phyloP scores from a whole-genome alignment of 2,113 vertebrate genomes.

The Electrona antarctica region DNA sequence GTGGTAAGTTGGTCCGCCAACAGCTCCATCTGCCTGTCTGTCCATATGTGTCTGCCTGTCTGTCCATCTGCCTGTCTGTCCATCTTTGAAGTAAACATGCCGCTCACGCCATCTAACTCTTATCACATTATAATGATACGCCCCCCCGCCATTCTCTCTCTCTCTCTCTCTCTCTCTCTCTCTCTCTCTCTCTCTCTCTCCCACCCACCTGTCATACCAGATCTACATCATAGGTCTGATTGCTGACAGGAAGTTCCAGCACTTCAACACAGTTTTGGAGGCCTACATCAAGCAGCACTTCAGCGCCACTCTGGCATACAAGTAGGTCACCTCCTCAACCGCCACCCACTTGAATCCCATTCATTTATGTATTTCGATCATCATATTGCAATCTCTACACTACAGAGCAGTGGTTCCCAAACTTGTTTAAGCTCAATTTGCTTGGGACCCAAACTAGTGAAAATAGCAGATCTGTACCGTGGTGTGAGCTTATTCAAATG shows the following conservation, averaged over 20 bases:
- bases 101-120: conserved; percentile 1
- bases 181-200: conserved; percentile 1
- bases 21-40: conserved; percentile 19
- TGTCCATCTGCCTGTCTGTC: conserved; percentile 7
- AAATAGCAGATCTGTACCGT: no score
- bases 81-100: conserved; percentile 24
- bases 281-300: conserved; percentile 98
- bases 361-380: no score
- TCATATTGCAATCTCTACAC: no score
- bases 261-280: conserved; percentile 96
- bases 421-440: no score
- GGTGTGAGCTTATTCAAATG: no score
- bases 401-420: no score
- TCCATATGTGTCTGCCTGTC: conserved; percentile 14
- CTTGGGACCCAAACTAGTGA: no score
- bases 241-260: conserved; percentile 96
- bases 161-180: conserved; percentile 10
- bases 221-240: conserved; percentile 97
- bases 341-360: background rate
- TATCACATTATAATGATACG: background rate
- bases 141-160: background rate
- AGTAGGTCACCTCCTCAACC: conserved; percentile 80
- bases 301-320: conserved; percentile 95
- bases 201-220: conserved; percentile 71
- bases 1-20: conserved; percentile 6